Evolutionary conservation across 2,113 vertebrate genomes (phyloP), one percentile per base, ranked within the genome.

Genomic region (Limnothrissa miodon): DNA sequence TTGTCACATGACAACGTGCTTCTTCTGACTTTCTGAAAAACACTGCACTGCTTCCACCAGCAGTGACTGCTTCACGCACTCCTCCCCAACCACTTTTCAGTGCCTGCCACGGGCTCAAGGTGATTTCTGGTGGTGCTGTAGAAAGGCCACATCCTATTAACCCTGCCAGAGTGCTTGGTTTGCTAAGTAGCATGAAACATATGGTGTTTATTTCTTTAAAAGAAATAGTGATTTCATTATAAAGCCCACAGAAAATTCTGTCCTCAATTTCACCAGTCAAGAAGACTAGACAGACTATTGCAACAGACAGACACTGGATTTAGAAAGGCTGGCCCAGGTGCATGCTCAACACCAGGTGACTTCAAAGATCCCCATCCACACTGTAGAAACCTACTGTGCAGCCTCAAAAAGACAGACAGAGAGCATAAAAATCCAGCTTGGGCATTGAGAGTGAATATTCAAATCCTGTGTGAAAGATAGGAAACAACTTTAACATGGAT

Each of bases 1-100:
- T 36, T 5, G 33, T 84, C 80, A 82, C 80, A 82, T 80, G 59
- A 87, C 48, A 44, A 45, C 23, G 4, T 8, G 10, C n/a, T 66
- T 29, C 59, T 74, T 33, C 25, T 36, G 66, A 74, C 66, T 33
- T 74, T 74, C n/a, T 66, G 66, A 11, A 11, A 39, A 74, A 74
- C 10, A 39, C 13, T 56, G 25, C 66, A 74, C 29, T 11, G 29
- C 66, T 74, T 74, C 29, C 29, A 74, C 66, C 33, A 36, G 66
- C 66, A 74, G 66, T 33, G 29, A 36, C 13, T 70, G n/a, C 29
- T 11, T 70, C 62, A 70, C 15, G 51, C 19, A 48, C n/a, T 9
- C 59, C 29, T 29, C 29, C 1, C 11, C 56, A 62, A 1, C 29
- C 62, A 10, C 62, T 39, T 74, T 36, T 74, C 66, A 74, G 11